phyloP scores from a whole-genome alignment of 2,797 vertebrate genomes.

The Alexandromys oeconomus region DNA sequence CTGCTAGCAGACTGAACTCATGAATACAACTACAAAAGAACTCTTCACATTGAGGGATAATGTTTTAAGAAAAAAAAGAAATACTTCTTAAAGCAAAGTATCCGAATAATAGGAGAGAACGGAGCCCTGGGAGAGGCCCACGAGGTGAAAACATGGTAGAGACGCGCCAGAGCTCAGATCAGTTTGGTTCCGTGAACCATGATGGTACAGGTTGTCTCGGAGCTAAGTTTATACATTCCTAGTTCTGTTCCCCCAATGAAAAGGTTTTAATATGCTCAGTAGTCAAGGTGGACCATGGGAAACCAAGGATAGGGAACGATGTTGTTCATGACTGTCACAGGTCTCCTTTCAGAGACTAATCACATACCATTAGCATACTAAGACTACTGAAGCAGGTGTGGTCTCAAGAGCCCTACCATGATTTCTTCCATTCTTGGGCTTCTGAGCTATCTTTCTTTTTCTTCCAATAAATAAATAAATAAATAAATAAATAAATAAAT shows the following conservation, averaged over 20 bases:
- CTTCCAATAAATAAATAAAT: too few relatives aligned
- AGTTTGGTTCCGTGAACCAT: neutral
- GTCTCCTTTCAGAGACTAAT: neutral
- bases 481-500: neutral
- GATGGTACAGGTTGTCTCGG: too few relatives aligned
- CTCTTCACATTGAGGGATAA: neutral
- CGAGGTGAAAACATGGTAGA: neutral
- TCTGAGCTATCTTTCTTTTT: neutral
- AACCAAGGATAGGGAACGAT: neutral
- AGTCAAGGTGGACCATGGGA: neutral
- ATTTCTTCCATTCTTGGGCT: neutral
- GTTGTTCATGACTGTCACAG: neutral
- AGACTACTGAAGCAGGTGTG: neutral
- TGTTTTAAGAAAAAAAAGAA: neutral
- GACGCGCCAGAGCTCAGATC: neutral
- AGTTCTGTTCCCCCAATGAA: neutral
- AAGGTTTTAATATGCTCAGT: constrained; percentile 7
- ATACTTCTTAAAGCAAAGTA: neutral
- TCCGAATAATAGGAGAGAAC: neutral
- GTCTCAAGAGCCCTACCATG: neutral
- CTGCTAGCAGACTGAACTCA: neutral
- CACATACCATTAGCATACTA: neutral
- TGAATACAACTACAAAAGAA: neutral
- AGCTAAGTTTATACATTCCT: neutral
- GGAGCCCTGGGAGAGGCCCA: neutral